Conservation (phyloP, 2,888 invertebrate species). For the Cheilosia scutellata region DNA sequence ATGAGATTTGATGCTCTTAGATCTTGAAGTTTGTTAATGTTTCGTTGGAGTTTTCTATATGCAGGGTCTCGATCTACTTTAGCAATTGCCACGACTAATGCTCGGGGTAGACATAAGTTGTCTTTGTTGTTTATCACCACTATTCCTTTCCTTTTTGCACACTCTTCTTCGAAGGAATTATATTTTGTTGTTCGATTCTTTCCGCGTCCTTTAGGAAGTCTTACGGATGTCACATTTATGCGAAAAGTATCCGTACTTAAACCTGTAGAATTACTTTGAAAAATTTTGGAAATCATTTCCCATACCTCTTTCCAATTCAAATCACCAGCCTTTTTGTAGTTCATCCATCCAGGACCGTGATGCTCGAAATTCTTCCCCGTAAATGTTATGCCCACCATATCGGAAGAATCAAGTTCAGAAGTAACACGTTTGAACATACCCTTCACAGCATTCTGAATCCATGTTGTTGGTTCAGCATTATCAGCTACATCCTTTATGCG, state of each 20-base stretch:
- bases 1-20: neutral
- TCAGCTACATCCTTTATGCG: no score
- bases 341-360: neutral
- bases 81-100: neutral
- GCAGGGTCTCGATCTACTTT: neutral
- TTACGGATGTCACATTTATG: slow-evolving; percentile 1
- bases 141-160: neutral
- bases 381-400: no score
- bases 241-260: slow-evolving; percentile 9
- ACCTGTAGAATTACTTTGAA: slow-evolving; percentile 21
- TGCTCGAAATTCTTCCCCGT: no score
- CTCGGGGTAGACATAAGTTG: neutral
- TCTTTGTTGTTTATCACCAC: neutral
- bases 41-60: neutral
- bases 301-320: neutral
- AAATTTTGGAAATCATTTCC: slow-evolving; percentile 6
- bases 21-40: neutral
- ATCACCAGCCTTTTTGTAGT: neutral
- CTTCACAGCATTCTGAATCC: no score
- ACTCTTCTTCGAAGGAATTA: neutral
- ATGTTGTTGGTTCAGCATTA: no score
- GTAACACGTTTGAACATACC: no score
- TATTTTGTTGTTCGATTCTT: neutral
- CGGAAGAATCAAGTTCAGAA: no score
- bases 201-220: neutral